Evolutionary conservation across 2,797 vertebrate species (phyloP).

Genomic region (Morelia viridis): DNA sequence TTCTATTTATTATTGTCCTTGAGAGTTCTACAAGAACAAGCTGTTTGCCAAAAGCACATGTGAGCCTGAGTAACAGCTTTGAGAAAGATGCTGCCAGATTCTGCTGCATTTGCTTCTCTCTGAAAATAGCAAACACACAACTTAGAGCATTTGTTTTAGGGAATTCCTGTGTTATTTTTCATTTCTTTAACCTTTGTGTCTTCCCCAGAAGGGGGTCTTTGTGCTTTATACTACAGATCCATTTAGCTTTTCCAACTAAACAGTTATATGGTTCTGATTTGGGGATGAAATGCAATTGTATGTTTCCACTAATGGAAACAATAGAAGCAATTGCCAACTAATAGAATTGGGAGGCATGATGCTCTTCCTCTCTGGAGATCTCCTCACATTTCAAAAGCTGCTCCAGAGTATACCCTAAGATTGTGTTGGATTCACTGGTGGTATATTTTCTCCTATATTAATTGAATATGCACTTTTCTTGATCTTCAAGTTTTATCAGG

Average conservation of each 20-base stretch:
- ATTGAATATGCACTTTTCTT: neutral
- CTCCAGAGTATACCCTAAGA: neutral
- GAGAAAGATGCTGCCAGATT: slow-evolving; percentile 27
- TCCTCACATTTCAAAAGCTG: neutral
- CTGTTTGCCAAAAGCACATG: slow-evolving; percentile 55
- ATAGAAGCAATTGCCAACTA: neutral
- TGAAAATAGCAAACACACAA: slow-evolving; percentile 14
- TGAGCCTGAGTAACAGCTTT: slow-evolving; percentile 46
- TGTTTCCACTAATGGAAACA: neutral
- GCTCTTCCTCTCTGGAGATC: neutral
- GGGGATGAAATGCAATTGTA: neutral
- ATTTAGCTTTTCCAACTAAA: neutral
- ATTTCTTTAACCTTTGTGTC: neutral
- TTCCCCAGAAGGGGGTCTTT: neutral
- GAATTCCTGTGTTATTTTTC: slow-evolving; percentile 27
- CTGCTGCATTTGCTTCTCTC: slow-evolving; percentile 37
- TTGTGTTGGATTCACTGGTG: neutral
- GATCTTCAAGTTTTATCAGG: neutral
- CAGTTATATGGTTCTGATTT: neutral
- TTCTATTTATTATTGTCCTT: slow-evolving; percentile 66
- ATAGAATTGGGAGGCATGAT: neutral
- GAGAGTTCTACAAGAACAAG: slow-evolving; percentile 56
- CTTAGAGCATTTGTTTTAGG: neutral
- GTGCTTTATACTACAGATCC: neutral
- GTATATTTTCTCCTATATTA: neutral